Evolutionary conservation across 2,797 vertebrate genomes (phyloP).

Genomic region (Chelon auratus): DNA sequence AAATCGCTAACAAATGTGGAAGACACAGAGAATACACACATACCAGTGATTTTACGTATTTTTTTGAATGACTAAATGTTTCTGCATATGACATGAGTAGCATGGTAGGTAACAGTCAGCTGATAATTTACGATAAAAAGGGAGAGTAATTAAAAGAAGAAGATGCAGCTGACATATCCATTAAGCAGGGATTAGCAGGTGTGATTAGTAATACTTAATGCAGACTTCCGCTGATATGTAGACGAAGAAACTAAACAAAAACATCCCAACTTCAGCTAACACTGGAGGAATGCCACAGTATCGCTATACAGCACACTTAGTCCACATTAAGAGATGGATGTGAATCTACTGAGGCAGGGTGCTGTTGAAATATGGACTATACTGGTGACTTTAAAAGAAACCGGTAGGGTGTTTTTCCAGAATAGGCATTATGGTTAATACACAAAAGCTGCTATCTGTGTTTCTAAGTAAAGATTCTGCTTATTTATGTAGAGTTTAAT

Average conservation of each 20-base stretch:
- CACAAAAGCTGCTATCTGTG: background rate
- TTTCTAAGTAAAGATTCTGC: background rate
- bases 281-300: background rate
- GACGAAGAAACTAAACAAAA: background rate
- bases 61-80: background rate
- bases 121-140: background rate
- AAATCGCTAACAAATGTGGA: background rate
- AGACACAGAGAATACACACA: background rate
- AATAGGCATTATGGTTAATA: background rate
- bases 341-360: background rate
- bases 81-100: background rate
- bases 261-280: too few relatives aligned
- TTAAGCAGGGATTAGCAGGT: slow-evolving; percentile 39
- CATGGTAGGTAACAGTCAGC: accelerated
- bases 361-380: background rate
- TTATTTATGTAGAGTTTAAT: background rate
- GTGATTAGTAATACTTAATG: slow-evolving; percentile 35
- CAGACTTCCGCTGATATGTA: background rate
- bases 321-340: too few relatives aligned
- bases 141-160: background rate
- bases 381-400: too few relatives aligned
- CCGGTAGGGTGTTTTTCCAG: too few relatives aligned
- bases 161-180: slow-evolving; percentile 49
- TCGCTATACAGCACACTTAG: background rate
- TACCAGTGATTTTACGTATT: background rate